Conservation (phyloP, 2,888 invertebrate species). For the Hyposoter dolosus region DNA sequence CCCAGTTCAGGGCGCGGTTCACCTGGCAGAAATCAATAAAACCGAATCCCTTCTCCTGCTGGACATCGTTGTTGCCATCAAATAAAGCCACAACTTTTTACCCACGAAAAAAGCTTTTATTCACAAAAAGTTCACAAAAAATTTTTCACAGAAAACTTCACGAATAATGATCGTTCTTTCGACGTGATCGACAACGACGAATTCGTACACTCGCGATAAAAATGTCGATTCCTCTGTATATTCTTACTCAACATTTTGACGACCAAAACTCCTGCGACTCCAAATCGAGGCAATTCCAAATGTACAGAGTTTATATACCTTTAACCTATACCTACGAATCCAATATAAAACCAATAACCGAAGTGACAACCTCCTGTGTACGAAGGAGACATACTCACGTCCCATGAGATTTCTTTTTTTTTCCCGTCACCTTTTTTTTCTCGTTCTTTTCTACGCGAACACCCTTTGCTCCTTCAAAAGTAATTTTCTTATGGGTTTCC, state of each 20-base stretch:
- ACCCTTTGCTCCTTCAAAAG: conserved; percentile 72
- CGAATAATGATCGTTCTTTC: neutral
- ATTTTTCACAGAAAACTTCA: too few relatives aligned
- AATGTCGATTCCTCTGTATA: neutral
- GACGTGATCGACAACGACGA: neutral
- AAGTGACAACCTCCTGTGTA: conserved; percentile 71
- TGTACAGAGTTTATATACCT: conserved; percentile 7
- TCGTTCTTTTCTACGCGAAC: conserved; percentile 51
- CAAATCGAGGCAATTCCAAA: conserved; percentile 40
- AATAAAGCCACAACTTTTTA: neutral
- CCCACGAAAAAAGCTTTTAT: neutral
- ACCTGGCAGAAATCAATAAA: conserved; percentile 80
- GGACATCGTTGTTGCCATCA: conserved; percentile 10
- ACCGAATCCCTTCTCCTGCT: conserved; percentile 69
- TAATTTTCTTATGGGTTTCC: conserved; percentile 78
- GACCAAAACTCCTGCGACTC: conserved; percentile 22
- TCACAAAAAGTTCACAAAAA: too few relatives aligned
- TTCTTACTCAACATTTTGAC: neutral
- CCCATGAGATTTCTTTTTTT: conserved; percentile 55
- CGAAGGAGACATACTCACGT: conserved; percentile 47
- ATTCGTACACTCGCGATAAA: neutral
- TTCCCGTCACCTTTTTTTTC: conserved; percentile 33
- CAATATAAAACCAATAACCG: conserved; percentile 79
- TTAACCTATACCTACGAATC: conserved; percentile 69
- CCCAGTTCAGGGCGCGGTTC: conserved; percentile 78